Conservation (phyloP, 2,797 vertebrate genomes). For the Meda fulgida region DNA sequence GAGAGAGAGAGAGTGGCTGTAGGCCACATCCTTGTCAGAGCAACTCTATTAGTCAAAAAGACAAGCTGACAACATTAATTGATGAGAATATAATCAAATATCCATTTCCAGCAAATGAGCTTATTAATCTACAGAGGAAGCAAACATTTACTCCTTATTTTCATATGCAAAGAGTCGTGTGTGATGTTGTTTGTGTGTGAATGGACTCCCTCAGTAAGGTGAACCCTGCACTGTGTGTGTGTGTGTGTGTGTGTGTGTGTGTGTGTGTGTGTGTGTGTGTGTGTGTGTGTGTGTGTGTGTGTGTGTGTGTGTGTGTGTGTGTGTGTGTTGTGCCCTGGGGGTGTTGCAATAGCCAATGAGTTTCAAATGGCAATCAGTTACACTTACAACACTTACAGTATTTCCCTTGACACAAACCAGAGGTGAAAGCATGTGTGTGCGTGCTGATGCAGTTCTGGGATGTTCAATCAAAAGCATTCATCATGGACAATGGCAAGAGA, state of each 20-base stretch:
- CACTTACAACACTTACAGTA: conserved; percentile 6
- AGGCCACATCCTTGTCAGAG: conserved; percentile 24
- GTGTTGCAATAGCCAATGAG: conserved; percentile 7
- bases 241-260: neutral
- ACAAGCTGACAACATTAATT: conserved; percentile 42
- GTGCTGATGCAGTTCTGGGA: neutral
- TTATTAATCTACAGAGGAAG: conserved; percentile 37
- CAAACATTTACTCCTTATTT: conserved; percentile 28
- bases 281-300: too few relatives aligned
- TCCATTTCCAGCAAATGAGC: conserved; percentile 39
- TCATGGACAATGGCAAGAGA: neutral
- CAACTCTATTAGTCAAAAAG: conserved; percentile 43
- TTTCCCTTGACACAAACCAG: neutral
- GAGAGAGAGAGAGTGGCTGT: conserved; percentile 44
- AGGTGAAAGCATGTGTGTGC: neutral
- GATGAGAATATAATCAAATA: conserved; percentile 34
- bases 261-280: neutral
- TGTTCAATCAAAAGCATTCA: neutral
- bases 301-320: too few relatives aligned
- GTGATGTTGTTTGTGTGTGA: conserved; percentile 11
- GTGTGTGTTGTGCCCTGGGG: neutral
- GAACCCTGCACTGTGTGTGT: neutral
- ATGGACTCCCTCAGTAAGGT: neutral
- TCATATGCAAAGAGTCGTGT: conserved; percentile 26
- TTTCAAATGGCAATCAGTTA: conserved; percentile 36